Conservation (phyloP, 1,140 invertebrate species). For the Ceratosolen solmsi region DNA sequence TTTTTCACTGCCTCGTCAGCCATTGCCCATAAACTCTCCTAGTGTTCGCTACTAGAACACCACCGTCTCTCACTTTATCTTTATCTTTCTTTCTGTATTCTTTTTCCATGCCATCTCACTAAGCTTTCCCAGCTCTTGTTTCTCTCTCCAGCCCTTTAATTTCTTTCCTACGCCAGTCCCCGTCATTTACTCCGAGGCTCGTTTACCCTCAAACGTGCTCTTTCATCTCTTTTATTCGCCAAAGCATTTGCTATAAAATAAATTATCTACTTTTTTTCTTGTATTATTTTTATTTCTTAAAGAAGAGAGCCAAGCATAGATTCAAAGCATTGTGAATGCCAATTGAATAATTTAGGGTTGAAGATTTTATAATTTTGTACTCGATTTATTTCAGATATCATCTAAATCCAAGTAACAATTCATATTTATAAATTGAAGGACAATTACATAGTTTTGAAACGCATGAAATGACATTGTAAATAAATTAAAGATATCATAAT, state of each 20-base stretch:
- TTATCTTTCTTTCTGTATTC: conserved; percentile 36
- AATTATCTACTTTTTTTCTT: conserved; percentile 22
- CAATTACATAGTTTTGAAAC: too few relatives aligned
- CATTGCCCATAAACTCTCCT: conserved; percentile 71
- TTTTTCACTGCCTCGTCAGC: conserved; percentile 74
- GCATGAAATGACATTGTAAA: too few relatives aligned
- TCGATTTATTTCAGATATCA: neutral
- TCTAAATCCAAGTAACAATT: neutral
- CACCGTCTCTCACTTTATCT: conserved; percentile 39
- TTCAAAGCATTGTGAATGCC: neutral
- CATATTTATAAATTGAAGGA: neutral
- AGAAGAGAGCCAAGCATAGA: neutral
- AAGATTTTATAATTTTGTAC: neutral
- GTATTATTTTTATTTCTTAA: neutral
- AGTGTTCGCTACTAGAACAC: conserved; percentile 48
- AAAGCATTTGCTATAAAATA: conserved; percentile 29
- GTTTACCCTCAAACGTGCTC: conserved; percentile 50
- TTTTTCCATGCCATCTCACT: neutral
- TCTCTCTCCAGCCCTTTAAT: conserved; percentile 47
- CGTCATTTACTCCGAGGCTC: conserved; percentile 46
- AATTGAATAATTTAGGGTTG: neutral
- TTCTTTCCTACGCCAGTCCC: conserved; percentile 6
- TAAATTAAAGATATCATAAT: too few relatives aligned
- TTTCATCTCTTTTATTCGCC: conserved; percentile 51
- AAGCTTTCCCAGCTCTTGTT: neutral